A percentile compares a stretch with the other conserved stretches of the same genome.
Evolutionary conservation across 2,113 vertebrate species (phyloP).

Genomic region (Ptilorrhoa leucosticta): DNA sequence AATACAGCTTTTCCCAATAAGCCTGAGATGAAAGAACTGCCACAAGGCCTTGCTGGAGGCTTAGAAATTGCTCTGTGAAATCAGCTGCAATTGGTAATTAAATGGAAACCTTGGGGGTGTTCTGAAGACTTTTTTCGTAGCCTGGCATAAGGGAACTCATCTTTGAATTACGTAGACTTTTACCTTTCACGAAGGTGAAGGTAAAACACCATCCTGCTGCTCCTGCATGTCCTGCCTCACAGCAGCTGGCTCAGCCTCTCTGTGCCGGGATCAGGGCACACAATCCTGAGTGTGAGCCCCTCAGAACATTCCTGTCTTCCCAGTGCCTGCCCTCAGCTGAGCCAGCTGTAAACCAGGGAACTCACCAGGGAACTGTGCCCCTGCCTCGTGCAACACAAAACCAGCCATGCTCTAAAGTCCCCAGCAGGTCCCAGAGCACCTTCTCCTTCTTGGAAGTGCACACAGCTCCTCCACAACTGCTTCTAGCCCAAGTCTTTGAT

Average conservation of each 20-base stretch:
- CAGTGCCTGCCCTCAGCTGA: background rate
- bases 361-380: background rate
- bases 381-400: background rate
- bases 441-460: background rate
- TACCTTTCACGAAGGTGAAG: background rate
- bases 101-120: slow-evolving; percentile 56
- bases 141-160: slow-evolving; percentile 21
- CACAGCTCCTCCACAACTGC: background rate
- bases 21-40: slow-evolving; percentile 65
- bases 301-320: background rate
- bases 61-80: slow-evolving; percentile 64
- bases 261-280: background rate
- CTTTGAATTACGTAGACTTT: slow-evolving; percentile 26
- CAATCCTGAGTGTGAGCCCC: background rate
- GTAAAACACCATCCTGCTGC: background rate
- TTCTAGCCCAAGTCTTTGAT: background rate
- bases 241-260: background rate
- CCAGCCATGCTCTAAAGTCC: background rate
- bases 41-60: slow-evolving; percentile 62
- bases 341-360: background rate
- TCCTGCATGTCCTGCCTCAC: background rate
- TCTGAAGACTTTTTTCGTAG: slow-evolving; percentile 25
- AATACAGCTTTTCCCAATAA: slow-evolving; percentile 68
- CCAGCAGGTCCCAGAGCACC: background rate
- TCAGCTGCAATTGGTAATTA: slow-evolving; percentile 65